Base-by-base conservation (phyloP, 2,888 invertebrate genomes). In the Cacoxenus indagator region DNA sequence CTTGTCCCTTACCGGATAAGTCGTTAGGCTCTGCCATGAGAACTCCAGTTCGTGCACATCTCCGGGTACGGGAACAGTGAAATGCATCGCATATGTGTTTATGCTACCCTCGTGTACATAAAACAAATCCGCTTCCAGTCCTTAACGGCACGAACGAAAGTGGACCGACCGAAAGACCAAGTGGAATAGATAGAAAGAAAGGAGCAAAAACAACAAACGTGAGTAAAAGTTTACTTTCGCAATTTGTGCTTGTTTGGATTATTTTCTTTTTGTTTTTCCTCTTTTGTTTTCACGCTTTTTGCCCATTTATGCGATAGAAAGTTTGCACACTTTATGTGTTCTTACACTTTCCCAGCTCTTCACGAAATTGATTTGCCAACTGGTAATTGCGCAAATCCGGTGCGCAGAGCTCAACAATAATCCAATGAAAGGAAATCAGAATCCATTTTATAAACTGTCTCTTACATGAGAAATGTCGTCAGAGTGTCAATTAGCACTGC, bases 91-190 rank as follows among this genome's bases (percentile, higher is more conserved):
- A 86, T 96, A 96, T 68, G 92, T 92, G 89, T 96, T 96, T 77
- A 95, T 92, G 70, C 93, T 92, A 29, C 96, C 96, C 84, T 95
- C 93, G 72, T 93, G 90, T 14, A 96, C 95, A 87, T 96, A 96
- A 88, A 92, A 95, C 76, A 95, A 86, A 86, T 94, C 93, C n/a
- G 92, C 92, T 78, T 93, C 91, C 78, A 93, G 89, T 79, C 93
- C 93, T 93, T 90, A 19, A 6, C 90, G 90, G 57, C 57, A 57
- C 57, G 37, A 48, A 19, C 48, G 29, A 26, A 29, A n/a, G n/a
- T n/a, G 2, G 26, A 24, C 1, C 4, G 19, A 51, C 9, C 45
- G 37, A 48, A 51, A 22, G 31, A 24, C 14, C 2, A 48, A 48
- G n/a, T 17, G 48, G 14, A 31, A 27, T n/a, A 14, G 8, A 31